Evolutionary conservation across 2,888 invertebrate genomes (phyloP).

Genomic region (Nyleta sp.): DNA sequence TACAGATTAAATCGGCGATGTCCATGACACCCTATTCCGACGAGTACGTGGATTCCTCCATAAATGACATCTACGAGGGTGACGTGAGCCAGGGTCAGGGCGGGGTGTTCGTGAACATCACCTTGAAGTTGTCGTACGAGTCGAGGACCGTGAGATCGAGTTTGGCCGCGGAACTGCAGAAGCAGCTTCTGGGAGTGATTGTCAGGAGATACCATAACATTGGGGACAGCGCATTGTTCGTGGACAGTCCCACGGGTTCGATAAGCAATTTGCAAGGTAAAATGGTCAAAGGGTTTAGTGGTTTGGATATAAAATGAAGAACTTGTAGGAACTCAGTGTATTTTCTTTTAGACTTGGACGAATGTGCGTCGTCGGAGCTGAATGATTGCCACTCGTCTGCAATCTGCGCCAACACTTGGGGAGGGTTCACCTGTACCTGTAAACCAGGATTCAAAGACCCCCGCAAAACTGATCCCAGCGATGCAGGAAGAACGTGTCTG

Average conservation of each 20-base stretch:
- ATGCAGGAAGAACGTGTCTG: constrained; percentile 90
- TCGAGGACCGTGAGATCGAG: constrained; percentile 86
- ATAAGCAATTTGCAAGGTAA: constrained; percentile 89
- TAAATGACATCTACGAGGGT: constrained; percentile 91
- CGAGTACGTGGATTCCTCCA: constrained; percentile 91
- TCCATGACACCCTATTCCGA: constrained; percentile 96
- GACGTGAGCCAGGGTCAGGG: constrained; percentile 87
- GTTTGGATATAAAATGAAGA: not conserved
- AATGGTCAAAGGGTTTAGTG: not conserved
- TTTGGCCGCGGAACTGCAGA: constrained; percentile 90
- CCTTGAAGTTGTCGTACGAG: constrained; percentile 86
- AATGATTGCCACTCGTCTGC: constrained; percentile 94
- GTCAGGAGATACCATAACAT: constrained; percentile 93
- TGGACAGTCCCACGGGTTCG: constrained; percentile 91
- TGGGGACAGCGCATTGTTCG: constrained; percentile 93
- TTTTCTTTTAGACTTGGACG: constrained; percentile 88
- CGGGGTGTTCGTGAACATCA: constrained; percentile 93
- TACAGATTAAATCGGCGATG: constrained; percentile 94
- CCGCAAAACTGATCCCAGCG: constrained; percentile 86
- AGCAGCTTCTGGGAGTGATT: constrained; percentile 92
- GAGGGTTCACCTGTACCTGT: constrained; percentile 91
- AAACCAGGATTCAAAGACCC: constrained; percentile 90
- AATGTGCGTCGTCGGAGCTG: constrained; percentile 91
- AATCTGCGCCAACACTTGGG: constrained; percentile 91
- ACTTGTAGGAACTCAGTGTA: not conserved